phyloP scores from a whole-genome alignment of 2,797 vertebrate genomes.

The Epinephelus awoara region DNA sequence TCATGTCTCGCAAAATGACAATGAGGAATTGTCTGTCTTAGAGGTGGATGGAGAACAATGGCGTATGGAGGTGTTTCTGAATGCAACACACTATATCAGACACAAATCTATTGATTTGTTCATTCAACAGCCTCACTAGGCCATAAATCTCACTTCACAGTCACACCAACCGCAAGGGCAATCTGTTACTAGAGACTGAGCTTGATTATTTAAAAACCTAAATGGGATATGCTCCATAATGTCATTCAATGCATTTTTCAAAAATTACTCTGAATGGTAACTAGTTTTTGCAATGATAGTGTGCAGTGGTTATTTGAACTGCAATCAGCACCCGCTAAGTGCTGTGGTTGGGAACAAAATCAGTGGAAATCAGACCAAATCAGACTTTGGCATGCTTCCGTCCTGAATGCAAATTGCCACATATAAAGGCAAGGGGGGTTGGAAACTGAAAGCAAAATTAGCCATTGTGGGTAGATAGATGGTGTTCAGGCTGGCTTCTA shows the following conservation, averaged over 20 bases:
- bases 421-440: conserved; percentile 41
- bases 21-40: conserved; percentile 63
- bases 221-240: conserved; percentile 48
- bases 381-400: conserved; percentile 41
- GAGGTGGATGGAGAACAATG: conserved; percentile 62
- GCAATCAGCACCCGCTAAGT: conserved; percentile 66
- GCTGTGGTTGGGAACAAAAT: conserved; percentile 59
- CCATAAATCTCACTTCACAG: conserved; percentile 76
- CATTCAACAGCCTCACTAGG: conserved; percentile 64
- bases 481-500: conserved; percentile 30
- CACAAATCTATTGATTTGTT: conserved; percentile 77
- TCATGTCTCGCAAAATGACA: conserved; percentile 61
- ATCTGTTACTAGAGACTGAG: conserved; percentile 47
- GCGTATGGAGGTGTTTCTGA: conserved; percentile 65
- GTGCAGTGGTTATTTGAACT: conserved; percentile 54
- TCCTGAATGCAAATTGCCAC: conserved; percentile 60
- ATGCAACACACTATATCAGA: conserved; percentile 73
- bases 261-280: conserved; percentile 42
- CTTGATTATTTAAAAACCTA: conserved; percentile 60
- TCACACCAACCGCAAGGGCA: conserved; percentile 60
- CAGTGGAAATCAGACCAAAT: conserved; percentile 67
- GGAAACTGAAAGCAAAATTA: conserved; percentile 51
- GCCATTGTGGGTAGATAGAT: conserved; percentile 30
- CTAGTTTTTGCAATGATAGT: conserved; percentile 22
- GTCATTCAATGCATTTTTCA: conserved; percentile 30